Conservation (phyloP, 2,888 invertebrate species). For the Agrochola lychnidis region DNA sequence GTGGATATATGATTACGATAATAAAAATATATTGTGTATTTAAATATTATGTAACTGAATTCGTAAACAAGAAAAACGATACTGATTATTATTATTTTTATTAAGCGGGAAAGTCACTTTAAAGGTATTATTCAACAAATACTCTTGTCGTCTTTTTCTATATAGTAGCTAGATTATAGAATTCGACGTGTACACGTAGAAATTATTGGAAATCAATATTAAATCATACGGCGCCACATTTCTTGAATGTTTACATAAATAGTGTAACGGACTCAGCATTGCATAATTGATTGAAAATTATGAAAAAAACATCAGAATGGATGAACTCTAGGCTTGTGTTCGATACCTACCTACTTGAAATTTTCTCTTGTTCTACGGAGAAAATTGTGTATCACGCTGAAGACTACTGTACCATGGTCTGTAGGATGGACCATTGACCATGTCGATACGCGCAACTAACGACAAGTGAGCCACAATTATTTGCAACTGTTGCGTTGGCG, state of each 20-base stretch:
- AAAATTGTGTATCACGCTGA: background rate
- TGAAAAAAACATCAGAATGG: background rate
- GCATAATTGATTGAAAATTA: no score
- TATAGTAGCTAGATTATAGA: background rate
- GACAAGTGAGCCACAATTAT: background rate
- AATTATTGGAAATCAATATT: background rate
- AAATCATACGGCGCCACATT: background rate
- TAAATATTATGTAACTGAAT: slow-evolving; percentile 16
- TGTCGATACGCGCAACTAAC: background rate
- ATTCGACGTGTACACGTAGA: background rate
- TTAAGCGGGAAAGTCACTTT: slow-evolving; percentile 6
- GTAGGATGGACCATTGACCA: background rate
- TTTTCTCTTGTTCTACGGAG: background rate
- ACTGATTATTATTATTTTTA: slow-evolving; percentile 12
- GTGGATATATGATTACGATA: slow-evolving; percentile 20
- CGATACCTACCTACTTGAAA: background rate
- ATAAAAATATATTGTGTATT: slow-evolving; percentile 36
- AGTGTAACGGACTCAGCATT: background rate
- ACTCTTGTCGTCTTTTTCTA: background rate
- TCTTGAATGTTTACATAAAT: background rate
- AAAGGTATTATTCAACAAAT: slow-evolving; percentile 7
- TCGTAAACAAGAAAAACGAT: slow-evolving; percentile 32
- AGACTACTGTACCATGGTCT: background rate
- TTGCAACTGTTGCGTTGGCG: background rate
- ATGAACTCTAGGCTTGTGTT: background rate